These are phyloP conservation scores for Mechanitis messenoides DNA, from an alignment of 2,888 invertebrate species.

Conservation along the genomic window DNA sequence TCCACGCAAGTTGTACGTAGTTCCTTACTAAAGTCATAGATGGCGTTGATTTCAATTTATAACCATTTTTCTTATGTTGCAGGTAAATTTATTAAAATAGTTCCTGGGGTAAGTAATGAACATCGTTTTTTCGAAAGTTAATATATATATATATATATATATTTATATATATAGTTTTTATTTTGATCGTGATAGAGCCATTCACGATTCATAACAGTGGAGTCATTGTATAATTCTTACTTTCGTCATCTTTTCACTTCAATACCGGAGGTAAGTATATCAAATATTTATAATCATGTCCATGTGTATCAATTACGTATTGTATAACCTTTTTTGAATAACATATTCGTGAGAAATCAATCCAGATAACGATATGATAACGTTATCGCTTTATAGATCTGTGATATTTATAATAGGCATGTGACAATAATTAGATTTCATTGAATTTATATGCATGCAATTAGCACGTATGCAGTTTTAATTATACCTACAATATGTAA, in stretches of 20 bases:
- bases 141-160: too few relatives aligned
- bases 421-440: not conserved
- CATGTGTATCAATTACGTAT: not conserved
- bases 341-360: constrained; percentile 5
- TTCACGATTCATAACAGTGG: too few relatives aligned
- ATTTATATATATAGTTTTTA: too few relatives aligned
- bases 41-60: not conserved
- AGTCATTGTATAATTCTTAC: too few relatives aligned
- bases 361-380: constrained; percentile 4
- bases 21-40: not conserved
- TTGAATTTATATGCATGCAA: constrained; percentile 10
- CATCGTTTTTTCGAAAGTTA: too few relatives aligned
- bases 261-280: too few relatives aligned
- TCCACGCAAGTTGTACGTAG: not conserved
- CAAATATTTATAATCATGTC: too few relatives aligned
- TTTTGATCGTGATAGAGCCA: too few relatives aligned
- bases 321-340: constrained; percentile 13
- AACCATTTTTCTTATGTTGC: not conserved
- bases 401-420: constrained; percentile 5
- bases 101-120: not conserved
- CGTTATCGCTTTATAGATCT: not conserved
- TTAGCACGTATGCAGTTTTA: constrained; percentile 28
- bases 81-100: not conserved
- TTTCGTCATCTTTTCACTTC: too few relatives aligned
- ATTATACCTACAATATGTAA: not conserved